Conservation (phyloP, 2,888 invertebrate species). For the Luffia ferchaultella region DNA sequence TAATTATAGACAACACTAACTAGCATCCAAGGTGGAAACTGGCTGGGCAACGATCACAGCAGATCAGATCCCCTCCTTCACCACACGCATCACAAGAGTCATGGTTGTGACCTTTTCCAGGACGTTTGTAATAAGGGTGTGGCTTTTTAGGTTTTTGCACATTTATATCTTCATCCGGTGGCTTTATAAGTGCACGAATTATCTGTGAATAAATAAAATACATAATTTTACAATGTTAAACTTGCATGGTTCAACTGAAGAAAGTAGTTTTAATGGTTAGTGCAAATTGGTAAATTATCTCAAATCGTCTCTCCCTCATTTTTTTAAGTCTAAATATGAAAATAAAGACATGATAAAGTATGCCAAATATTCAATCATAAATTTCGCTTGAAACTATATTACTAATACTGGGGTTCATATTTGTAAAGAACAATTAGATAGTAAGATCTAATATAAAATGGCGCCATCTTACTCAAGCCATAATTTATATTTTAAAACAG, state of each 20-base stretch:
- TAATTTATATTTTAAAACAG: constrained; percentile 8
- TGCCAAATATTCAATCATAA: no score
- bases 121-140: constrained; percentile 85
- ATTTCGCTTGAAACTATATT: no score
- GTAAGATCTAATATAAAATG: constrained; percentile 19
- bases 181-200: constrained; percentile 88
- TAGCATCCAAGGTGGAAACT: constrained; percentile 97
- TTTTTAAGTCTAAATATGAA: no score
- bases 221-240: constrained; percentile 13
- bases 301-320: constrained; percentile 14
- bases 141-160: constrained; percentile 67
- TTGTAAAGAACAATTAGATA: no score
- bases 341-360: no score
- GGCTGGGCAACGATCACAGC: constrained; percentile 95
- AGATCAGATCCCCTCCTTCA: constrained; percentile 94
- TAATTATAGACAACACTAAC: no score
- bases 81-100: constrained; percentile 94
- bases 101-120: constrained; percentile 90
- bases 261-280: constrained; percentile 3
- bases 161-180: constrained; percentile 80
- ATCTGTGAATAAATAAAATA: constrained; percentile 79
- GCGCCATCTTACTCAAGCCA: constrained; percentile 24
- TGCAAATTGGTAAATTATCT: constrained; percentile 3
- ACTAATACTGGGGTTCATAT: no score
- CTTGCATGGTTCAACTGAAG: constrained; percentile 17